These are phyloP conservation scores for Drosophila neotestacea DNA, from an alignment of 2,888 invertebrate genomes.

Conservation along the genomic window DNA sequence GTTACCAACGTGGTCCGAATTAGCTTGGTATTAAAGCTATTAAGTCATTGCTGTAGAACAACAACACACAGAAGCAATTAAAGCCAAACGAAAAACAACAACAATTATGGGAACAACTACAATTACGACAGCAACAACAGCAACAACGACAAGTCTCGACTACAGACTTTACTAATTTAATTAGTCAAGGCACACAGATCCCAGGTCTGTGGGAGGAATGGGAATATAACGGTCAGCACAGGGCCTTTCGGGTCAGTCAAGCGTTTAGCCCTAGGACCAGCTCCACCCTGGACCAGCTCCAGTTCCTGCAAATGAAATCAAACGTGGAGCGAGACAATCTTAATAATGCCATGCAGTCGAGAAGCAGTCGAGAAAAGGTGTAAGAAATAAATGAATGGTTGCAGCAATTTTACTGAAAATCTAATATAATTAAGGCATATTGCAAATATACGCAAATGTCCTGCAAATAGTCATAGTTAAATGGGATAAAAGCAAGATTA, in stretches of 20 bases:
- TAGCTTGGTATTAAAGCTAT: constrained; percentile 44
- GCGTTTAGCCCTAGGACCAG: constrained; percentile 25
- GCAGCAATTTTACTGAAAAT: constrained; percentile 5
- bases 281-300: not conserved
- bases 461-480: not conserved
- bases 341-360: constrained; percentile 37
- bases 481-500: not conserved
- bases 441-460: constrained; percentile 3
- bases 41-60: constrained; percentile 39
- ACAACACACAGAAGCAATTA: constrained; percentile 53
- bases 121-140: constrained; percentile 25
- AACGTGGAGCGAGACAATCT: constrained; percentile 58
- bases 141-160: constrained; percentile 50
- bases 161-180: constrained; percentile 69
- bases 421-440: constrained; percentile 16
- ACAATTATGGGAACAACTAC: constrained; percentile 22
- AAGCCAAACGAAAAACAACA: constrained; percentile 35
- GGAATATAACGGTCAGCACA: constrained; percentile 3
- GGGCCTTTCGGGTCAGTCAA: constrained; percentile 24
- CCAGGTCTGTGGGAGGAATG: not conserved
- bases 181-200: constrained; percentile 52
- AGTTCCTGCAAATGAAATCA: constrained; percentile 57
- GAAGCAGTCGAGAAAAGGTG: constrained; percentile 19
- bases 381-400: constrained; percentile 21
- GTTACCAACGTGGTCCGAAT: not conserved